These are phyloP conservation scores for Pica pica DNA, from an alignment of 2,113 vertebrate species.

Conservation along the genomic window DNA sequence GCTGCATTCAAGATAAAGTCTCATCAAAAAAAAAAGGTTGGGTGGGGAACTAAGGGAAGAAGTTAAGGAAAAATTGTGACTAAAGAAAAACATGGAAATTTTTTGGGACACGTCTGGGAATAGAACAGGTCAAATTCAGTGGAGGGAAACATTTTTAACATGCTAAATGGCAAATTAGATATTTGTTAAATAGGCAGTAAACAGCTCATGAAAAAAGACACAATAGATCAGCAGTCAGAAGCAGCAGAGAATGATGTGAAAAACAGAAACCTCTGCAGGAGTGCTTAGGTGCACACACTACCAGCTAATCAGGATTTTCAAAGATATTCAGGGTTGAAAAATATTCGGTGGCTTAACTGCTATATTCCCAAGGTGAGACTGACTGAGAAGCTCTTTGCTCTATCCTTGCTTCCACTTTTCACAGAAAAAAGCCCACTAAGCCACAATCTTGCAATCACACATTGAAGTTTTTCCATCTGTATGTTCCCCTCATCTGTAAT, in stretches of 20 bases:
- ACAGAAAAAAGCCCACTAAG: neutral
- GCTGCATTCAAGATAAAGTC: neutral
- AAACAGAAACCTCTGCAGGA: neutral
- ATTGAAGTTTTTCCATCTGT: neutral
- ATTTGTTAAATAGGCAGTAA: neutral
- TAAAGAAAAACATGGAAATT: neutral
- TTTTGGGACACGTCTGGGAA: neutral
- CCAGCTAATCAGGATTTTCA: neutral
- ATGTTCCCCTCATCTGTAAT: neutral
- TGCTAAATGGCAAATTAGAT: neutral
- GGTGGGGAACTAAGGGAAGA: neutral
- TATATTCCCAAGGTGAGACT: neutral
- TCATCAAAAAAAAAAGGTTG: neutral
- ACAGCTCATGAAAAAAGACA: neutral
- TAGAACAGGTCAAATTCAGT: neutral
- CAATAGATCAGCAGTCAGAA: neutral
- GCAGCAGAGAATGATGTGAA: neutral
- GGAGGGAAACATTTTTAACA: neutral
- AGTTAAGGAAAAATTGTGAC: neutral
- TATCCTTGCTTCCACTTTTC: neutral
- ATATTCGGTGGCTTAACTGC: neutral
- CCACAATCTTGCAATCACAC: neutral
- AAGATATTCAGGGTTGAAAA: neutral
- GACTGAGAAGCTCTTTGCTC: neutral
- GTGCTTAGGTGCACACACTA: neutral